These are phyloP conservation scores for Lepidothrix coronata DNA, from an alignment of 2,113 vertebrate species.

Conservation along the genomic window DNA sequence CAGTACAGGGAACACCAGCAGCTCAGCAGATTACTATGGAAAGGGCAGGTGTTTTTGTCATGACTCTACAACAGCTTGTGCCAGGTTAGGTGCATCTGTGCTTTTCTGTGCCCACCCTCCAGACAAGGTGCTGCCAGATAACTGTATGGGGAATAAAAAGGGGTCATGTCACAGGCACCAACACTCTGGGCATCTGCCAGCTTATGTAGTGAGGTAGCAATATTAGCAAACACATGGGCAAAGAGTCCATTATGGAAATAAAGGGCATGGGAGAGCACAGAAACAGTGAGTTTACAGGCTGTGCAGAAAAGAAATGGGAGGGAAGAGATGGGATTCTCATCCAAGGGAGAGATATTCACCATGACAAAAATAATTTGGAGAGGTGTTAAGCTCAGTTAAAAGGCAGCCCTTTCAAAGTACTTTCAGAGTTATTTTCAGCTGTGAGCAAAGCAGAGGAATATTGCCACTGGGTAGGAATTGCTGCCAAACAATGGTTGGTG, in stretches of 20 bases:
- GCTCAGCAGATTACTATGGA: neutral
- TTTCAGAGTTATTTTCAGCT: slow-evolving; percentile 51
- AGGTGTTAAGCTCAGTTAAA: slow-evolving; percentile 49
- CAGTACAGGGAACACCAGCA: neutral
- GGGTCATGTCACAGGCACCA: neutral
- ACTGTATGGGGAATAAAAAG: neutral
- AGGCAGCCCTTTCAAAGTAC: slow-evolving; percentile 19
- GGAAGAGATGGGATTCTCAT: neutral
- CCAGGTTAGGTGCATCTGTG: slow-evolving; percentile 7
- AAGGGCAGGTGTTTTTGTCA: neutral
- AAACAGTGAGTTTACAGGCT: neutral
- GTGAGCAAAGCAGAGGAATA: slow-evolving; percentile 33
- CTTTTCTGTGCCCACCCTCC: neutral
- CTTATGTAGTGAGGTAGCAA: slow-evolving; percentile 43
- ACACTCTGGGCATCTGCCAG: slow-evolving; percentile 14
- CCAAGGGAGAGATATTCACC: neutral
- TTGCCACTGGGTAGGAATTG: slow-evolving; percentile 10
- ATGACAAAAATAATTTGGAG: neutral
- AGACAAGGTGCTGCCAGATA: neutral
- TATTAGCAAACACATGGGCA: neutral
- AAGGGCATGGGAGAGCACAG: slow-evolving; percentile 13
- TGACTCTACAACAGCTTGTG: neutral
- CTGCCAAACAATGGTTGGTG: neutral
- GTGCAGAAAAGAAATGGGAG: neutral
- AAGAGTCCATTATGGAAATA: slow-evolving; percentile 43